Evolutionary conservation across 2,113 vertebrate genomes (phyloP), one percentile per base, ranked within the genome.

Genomic region (Lichenostomus cassidix): DNA sequence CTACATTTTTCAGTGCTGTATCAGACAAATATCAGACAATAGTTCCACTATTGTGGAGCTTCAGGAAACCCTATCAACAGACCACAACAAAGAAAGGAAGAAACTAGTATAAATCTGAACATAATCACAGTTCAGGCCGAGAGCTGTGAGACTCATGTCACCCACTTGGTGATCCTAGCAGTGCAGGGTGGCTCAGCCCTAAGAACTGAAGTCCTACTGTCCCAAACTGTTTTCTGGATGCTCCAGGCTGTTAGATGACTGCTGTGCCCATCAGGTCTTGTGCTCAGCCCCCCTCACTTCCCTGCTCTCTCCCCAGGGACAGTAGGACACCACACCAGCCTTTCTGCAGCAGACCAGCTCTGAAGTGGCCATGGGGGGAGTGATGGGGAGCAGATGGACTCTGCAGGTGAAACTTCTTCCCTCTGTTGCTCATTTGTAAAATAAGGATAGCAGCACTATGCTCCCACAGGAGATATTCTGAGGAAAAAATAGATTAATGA

Each of bases 361-460:
- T 1, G 0, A 21, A 15, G 12, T 29, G 46, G 12, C 27, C 24
- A 7, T 11, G 35, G 19, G 1, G 8, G 24, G 7, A 74, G 12
- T 9, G 31, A 42, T 17, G 42, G 20, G 35, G 29, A 79, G 58
- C 49, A 75, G 20, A 33, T 1, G 1, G 16, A 69, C 10, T 1
- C 0, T 3, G 1, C 35, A 63, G 53, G 25, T 56, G 41, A 49
- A 68, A 47, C 5, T 18, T 64, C 49, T 56, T 42, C 28, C 17
- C 22, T 85, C 63, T 11, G 3, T 33, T 68, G 21, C n/a, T 83
- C 12, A 12, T 64, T 33, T 2, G 2, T n/a, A 59, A 89, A 73
- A 50, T 50, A 41, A 39, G 14, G 50, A 29, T 11, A 81, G 53
- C 7, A 77, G 68, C 21, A 15, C 33, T 5, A 6, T 0, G 2